These are phyloP conservation scores for Nineta flava DNA, from an alignment of 2,888 invertebrate genomes.

Conservation along the genomic window DNA sequence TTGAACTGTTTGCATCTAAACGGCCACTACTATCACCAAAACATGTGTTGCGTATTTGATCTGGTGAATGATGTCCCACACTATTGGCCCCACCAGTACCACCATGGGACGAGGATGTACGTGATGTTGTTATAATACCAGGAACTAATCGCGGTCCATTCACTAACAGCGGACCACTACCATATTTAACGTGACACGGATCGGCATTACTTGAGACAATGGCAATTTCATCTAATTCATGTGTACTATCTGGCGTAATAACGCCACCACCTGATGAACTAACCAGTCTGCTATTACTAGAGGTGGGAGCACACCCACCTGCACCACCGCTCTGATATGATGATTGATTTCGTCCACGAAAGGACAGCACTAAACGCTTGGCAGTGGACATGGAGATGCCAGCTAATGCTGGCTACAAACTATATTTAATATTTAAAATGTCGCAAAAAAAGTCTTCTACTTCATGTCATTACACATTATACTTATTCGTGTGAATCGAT, in stretches of 20 bases:
- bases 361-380: conserved; percentile 42
- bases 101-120: conserved; percentile 8
- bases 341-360: conserved; percentile 41
- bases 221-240: conserved; percentile 51
- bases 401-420: conserved; percentile 2
- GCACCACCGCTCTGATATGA: conserved; percentile 26
- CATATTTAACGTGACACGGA: conserved; percentile 36
- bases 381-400: conserved; percentile 36
- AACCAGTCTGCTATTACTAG: conserved; percentile 30
- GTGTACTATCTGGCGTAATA: conserved; percentile 15
- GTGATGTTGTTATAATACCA: conserved; percentile 29
- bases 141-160: conserved; percentile 45
- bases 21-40: conserved; percentile 35
- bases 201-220: conserved; percentile 41
- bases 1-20: conserved; percentile 25
- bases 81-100: too few relatives aligned
- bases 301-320: conserved; percentile 26
- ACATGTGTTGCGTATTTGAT: conserved; percentile 26
- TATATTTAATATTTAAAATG: too few relatives aligned
- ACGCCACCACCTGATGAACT: conserved; percentile 19
- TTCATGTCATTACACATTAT: too few relatives aligned
- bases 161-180: conserved; percentile 34
- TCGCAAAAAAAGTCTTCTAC: too few relatives aligned
- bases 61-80: conserved; percentile 19
- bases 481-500: too few relatives aligned